Base-by-base conservation (phyloP, 2,113 vertebrate genomes). In the Semicossyphus pulcher region DNA sequence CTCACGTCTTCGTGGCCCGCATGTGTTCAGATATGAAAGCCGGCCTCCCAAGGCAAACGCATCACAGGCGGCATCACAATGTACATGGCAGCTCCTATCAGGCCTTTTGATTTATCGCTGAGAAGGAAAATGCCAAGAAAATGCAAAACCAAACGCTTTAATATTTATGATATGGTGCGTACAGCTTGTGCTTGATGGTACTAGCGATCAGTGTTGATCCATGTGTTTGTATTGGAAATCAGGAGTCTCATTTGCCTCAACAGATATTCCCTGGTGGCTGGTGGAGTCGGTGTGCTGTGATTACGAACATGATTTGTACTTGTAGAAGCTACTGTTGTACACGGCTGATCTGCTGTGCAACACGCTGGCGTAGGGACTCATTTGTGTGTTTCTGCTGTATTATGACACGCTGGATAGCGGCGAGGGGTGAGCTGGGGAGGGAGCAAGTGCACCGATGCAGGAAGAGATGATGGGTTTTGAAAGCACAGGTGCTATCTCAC, bases 301-400 rank as follows among this genome's bases (percentile, higher is more conserved):
- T 90, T 86, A 88, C 26, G 36, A 85, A 87, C 87, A 89, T 88
- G 90, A 91, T 89, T 89, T 89, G 85, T 84, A 76, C 84, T 88
- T 89, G 88, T 86, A 75, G 56, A 29, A 78, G 78, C 73, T 60
- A 14, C 66, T 51, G 83, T 80, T 73, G 80, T 85, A 91, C 86
- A 78, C 51, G 85, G 85, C 72, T 82, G 85, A 90, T 86, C 84
- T 81, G 71, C 78, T 64, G 84, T 57, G 36, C 74, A 39, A 61
- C 78, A 78, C 52, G 78, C 75, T 75, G 79, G 71, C 57, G 74
- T n/a, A 48, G 72, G 61, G 74, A 73, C 76, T 76, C 66, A 63
- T 86, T 77, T 74, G 75, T 75, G 75, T 68, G 59, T 76, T 66
- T 61, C 57, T 29, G 58, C 68, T 74, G 64, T 86, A 49, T 83